Base-by-base conservation (phyloP, 2,888 invertebrate genomes). In the Fissipunctia ypsillon region DNA sequence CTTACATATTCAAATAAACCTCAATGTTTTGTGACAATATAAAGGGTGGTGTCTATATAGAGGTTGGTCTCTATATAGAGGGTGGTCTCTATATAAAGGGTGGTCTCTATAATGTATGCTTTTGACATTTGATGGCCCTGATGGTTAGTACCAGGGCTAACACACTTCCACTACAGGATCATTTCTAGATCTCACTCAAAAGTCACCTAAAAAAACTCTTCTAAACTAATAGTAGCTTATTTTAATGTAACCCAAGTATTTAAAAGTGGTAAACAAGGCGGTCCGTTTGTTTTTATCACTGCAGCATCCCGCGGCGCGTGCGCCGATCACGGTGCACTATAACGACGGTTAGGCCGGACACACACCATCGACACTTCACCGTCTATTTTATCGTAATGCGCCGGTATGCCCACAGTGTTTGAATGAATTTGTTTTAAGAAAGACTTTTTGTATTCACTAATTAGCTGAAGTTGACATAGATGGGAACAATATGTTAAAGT, bases 211-310 rank as follows among this genome's bases (percentile, higher is more conserved):
- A 66, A 22, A 61, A 35, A 0, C 7, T 43, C 10, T 9, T 22
- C 2, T 3, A 43, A 41, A 80, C 78, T 41, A 71, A 69, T 84
- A 78, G 86, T 86, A 87, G 61, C 50, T 12, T 4, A 28, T 54
- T 72, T 82, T 73, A 87, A 85, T 82, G 78, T 80, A 76, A 78
- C 65, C 73, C 38, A 76, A 87, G 85, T 82, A 86, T 87, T 87
- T 86, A 87, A 87, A 79, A 87, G 80, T 86, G 69, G 84, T 85
- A 77, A 87, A 87, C 82, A 80, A 87, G 81, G 80, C 80, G 76
- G 78, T 75, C 73, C 76, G 77, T 85, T 85, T 84, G 84, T 85
- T 86, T 85, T 84, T 86, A 86, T 85, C 82, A 82, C 81, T 80
- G 81, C 50, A 78, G 84, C 79, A 66, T 80, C 86, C 86, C 87